Conservation (phyloP, 2,113 vertebrate species). For the Channa argus region DNA sequence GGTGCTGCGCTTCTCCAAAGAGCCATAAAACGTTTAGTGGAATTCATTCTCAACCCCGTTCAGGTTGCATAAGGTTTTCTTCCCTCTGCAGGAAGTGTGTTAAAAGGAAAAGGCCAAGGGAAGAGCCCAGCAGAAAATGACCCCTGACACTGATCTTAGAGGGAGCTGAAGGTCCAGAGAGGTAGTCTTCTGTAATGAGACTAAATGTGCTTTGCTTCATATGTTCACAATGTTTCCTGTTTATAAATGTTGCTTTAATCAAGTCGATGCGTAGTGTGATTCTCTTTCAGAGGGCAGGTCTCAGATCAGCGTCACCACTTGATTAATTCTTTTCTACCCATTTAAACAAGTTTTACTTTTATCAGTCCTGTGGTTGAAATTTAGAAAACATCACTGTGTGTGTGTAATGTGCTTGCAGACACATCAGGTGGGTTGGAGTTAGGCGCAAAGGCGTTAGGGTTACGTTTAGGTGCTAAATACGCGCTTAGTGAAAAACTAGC, state of each 20-base stretch:
- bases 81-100: conserved; percentile 1
- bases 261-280: neutral
- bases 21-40: conserved; percentile 35
- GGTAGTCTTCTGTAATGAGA: conserved; percentile 6
- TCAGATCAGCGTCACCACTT: neutral
- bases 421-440: no score
- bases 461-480: no score
- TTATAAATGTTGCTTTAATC: conserved; percentile 13
- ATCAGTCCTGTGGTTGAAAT: neutral
- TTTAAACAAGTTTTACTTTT: neutral
- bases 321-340: no score
- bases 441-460: no score
- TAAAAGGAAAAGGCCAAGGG: conserved; percentile 2
- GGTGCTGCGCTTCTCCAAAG: conserved; percentile 29
- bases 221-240: conserved; percentile 10
- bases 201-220: conserved; percentile 11
- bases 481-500: no score
- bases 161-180: neutral
- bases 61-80: conserved; percentile 26
- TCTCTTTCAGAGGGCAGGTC: neutral
- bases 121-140: neutral
- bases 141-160: conserved; percentile 15
- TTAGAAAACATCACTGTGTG: no score
- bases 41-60: conserved; percentile 17
- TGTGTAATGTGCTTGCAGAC: no score